Conservation (phyloP, 2,113 vertebrate genomes). For the Columbina picui region DNA sequence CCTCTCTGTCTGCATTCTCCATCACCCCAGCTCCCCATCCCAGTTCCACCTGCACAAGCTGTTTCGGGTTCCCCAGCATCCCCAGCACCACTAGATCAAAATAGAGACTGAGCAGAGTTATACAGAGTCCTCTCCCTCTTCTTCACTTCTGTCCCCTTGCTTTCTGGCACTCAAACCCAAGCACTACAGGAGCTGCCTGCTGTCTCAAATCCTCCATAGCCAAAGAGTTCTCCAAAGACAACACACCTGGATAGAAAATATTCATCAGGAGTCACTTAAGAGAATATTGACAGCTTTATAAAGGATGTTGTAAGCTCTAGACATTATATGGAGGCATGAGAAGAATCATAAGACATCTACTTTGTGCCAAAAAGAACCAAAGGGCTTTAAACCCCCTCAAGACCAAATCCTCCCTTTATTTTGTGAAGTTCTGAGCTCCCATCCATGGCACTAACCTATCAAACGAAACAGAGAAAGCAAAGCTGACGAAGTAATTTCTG, state of each 20-base stretch:
- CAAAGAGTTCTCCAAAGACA: not conserved
- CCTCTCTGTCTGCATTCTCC: not conserved
- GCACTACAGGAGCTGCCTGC: not conserved
- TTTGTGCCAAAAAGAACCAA: not conserved
- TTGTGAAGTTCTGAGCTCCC: not conserved
- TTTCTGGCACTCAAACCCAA: not conserved
- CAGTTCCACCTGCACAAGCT: not conserved
- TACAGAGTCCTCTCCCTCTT: not conserved
- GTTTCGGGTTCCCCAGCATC: not conserved
- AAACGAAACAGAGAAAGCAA: rapidly evolving
- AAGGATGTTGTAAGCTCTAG: not conserved
- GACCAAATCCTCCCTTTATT: not conserved
- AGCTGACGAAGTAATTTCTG: not conserved
- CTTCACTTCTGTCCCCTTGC: not conserved
- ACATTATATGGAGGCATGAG: not conserved
- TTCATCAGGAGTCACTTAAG: not conserved
- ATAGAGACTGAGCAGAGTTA: not conserved
- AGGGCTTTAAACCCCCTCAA: not conserved
- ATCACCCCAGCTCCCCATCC: not conserved
- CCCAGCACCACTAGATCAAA: not conserved
- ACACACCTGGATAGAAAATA: not conserved
- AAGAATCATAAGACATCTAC: not conserved
- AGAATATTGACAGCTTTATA: not conserved
- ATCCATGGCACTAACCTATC: not conserved
- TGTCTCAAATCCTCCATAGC: not conserved